phyloP scores from a whole-genome alignment of 2,888 invertebrate species.

The Perizoma affinitatum region DNA sequence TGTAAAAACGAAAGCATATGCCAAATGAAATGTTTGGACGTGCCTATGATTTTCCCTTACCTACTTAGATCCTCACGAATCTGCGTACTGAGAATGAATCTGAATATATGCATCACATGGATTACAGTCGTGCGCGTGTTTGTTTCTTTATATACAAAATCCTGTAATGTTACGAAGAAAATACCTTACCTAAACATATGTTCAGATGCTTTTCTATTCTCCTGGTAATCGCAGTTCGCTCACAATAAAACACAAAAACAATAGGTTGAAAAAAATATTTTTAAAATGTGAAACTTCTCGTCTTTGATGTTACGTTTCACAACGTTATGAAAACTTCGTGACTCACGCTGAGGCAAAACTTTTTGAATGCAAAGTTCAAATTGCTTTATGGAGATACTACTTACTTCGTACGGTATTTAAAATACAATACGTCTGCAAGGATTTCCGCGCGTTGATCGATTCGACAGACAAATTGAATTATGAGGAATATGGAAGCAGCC shows the following conservation, averaged over 20 bases:
- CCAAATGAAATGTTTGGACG: too few species aligned
- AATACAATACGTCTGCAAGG: slow-evolving; percentile 24
- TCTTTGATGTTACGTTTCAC: slow-evolving; percentile 1
- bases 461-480: slow-evolving; percentile 68
- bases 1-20: too few species aligned
- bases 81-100: too few species aligned
- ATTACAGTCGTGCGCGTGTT: too few species aligned
- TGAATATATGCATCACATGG: too few species aligned
- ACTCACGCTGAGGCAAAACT: not conserved
- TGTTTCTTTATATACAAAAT: too few species aligned
- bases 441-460: slow-evolving; percentile 65
- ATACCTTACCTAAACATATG: too few species aligned
- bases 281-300: not conserved
- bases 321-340: slow-evolving; percentile 6
- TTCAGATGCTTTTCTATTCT: too few species aligned
- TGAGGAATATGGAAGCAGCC: slow-evolving; percentile 46
- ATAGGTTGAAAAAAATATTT: not conserved
- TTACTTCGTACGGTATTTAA: slow-evolving; percentile 12
- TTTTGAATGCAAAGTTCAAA: slow-evolving; percentile 16
- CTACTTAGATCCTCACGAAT: too few species aligned
- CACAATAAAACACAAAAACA: not conserved
- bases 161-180: too few species aligned
- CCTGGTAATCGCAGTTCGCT: too few species aligned
- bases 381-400: slow-evolving; percentile 8
- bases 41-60: too few species aligned